Evolutionary conservation across 1,140 invertebrate genomes (phyloP), one percentile per base, ranked within the genome.

Genomic region (Zeugodacus cucurbitae): DNA sequence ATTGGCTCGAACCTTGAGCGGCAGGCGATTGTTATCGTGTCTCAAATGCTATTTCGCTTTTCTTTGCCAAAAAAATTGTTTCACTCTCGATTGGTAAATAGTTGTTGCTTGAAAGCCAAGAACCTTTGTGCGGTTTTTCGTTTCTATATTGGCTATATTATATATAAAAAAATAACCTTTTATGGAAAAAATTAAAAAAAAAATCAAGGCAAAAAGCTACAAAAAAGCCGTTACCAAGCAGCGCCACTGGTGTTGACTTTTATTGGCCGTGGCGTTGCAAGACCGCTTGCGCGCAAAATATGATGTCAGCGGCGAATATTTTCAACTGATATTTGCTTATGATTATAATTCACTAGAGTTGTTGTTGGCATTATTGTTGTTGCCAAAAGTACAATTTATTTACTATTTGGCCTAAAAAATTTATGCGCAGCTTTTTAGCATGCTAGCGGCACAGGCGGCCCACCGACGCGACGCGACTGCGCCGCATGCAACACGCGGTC

Each of bases 241-340:
- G 74, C 74, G 74, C 74, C 74, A 82, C 74, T 82, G 74, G 74
- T 54, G 74, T 82, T 82, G 41, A 34, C 20, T 82, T 54, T 82
- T 82, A 82, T 82, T 82, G 74, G 10, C 22, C 44, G 44, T 11
- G 11, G 22, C n/a, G n/a, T 29, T 44, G 74, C 37, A 48, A n/a
- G 26, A n/a, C 14, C 41, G 74, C 74, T 29, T 29, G 11, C 14
- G 41, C 37, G 74, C 74, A 82, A 82, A 82, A 82, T 82, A 82
- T 82, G 74, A 82, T 82, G 74, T 82, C 74, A 82, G 74, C 74
- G 44, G 41, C 74, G 48, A 82, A 82, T 54, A 82, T 82, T 82
- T 82, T 17, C 41, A 37, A 17, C 74, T 82, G 74, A 82, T 82
- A 82, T 82, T 82, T 44, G 74, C 74, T 82, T 82, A 82, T 54